Percentiles rank a stretch among this genome's conserved stretches.
Conservation (phyloP, 2,797 vertebrate genomes). For the Tenualosa thibaudeaui region DNA sequence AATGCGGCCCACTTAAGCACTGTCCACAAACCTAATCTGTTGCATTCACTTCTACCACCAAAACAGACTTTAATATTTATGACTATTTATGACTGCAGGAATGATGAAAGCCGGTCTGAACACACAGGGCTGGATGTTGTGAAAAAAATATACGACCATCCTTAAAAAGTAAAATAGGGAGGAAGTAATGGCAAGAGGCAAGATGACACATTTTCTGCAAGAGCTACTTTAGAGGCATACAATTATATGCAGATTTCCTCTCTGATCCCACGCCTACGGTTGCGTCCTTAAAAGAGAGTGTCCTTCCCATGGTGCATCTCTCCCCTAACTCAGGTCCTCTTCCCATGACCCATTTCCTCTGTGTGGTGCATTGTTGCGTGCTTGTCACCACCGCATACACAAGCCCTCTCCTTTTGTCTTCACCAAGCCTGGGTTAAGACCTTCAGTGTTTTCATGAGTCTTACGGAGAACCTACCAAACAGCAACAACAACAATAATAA, state of each 20-base stretch:
- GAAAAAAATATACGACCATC: background rate
- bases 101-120: background rate
- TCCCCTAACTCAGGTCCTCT: slow-evolving; percentile 36
- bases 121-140: background rate
- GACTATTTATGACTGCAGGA: background rate
- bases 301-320: background rate
- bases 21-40: slow-evolving; percentile 3
- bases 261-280: background rate
- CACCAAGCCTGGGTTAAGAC: slow-evolving; percentile 58
- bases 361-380: slow-evolving; percentile 44
- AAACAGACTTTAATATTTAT: slow-evolving; percentile 6
- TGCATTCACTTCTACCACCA: background rate
- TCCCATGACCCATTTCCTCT: slow-evolving; percentile 66
- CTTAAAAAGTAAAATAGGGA: background rate
- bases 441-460: slow-evolving; percentile 35
- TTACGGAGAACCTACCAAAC: slow-evolving; percentile 57
- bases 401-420: slow-evolving; percentile 61
- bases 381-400: slow-evolving; percentile 53
- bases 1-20: background rate
- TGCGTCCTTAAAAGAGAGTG: background rate
- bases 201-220: background rate
- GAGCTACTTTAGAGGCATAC: background rate
- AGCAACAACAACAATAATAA: slow-evolving; percentile 47
- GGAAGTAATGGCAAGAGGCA: background rate
- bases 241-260: slow-evolving; percentile 15